Base-by-base conservation (phyloP, 2,888 invertebrate genomes). In the Lobophora halterata region DNA sequence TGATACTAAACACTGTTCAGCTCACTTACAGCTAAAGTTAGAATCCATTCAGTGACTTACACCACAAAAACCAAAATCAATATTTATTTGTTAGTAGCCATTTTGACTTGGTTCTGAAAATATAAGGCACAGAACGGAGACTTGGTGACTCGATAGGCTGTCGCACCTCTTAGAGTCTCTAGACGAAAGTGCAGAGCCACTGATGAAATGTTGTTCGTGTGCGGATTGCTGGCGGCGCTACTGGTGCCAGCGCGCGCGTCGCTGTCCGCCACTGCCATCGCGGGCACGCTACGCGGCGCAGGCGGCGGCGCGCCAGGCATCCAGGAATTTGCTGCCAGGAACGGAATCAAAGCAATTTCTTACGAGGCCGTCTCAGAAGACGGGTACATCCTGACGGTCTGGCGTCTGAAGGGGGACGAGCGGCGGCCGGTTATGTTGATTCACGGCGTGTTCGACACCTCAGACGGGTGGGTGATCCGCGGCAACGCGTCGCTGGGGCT, bases 321-420 rank as follows among this genome's bases (percentile, higher is more conserved):
- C 30, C 40, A 37, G 0, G 31, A 52, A 19, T 33, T 67, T 1
- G 44, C 60, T 2, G 12, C 3, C 0, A 52, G 54, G 30, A 51
- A 55, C 31, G 61, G 60, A 1, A 36, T 57, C 14, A 6, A 4
- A 1, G 43, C 57, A 0, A 36, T 44, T 3, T 48, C 52, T n/a
- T 46, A 65, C 23, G 30, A 54, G 1, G 55, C 66, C 2, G 39
- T 35, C 3, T 71, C 70, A 1, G 55, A 65, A 14, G 73, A 73
- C 24, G 65, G 63, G 3, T 71, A 71, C 34, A 55, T 61, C 2
- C 40, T 70, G 3, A 55, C 49, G 2, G 7, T 68, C 0, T 66
- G 53, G 21, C 50, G 55, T 5, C 42, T 74, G 2, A 52, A 46
- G 3, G 67, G 65, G 1, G 23, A 52, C n/a, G 46, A 11, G 8